A percentile compares a stretch with the other conserved stretches of the same genome.
Evolutionary conservation across 2,797 vertebrate genomes (phyloP).

Genomic region (Poecilia gillii): DNA sequence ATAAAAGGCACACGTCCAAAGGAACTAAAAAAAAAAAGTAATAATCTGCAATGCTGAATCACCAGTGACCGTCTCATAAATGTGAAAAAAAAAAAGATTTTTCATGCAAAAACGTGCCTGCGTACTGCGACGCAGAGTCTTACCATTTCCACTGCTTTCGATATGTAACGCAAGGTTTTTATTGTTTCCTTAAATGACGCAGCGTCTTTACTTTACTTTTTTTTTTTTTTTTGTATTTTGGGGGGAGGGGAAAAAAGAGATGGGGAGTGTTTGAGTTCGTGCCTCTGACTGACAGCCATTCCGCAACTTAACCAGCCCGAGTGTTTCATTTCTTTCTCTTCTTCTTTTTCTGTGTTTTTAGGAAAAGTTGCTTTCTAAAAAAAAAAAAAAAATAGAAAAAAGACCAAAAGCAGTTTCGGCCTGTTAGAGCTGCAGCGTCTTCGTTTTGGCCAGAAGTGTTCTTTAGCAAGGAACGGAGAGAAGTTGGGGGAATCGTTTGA

Average conservation of each 20-base stretch:
- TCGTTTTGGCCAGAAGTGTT: conserved; percentile 55
- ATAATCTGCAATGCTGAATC: conserved; percentile 85
- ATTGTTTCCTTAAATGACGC: conserved; percentile 63
- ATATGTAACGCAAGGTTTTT: conserved; percentile 61
- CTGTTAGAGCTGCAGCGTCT: not conserved
- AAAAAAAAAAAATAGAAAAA: no score
- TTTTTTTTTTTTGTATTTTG: conserved; percentile 56
- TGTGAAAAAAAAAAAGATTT: conserved; percentile 68
- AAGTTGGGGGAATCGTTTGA: conserved; percentile 26
- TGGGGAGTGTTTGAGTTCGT: conserved; percentile 61
- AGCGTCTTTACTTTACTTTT: conserved; percentile 44
- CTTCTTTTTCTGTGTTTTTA: conserved; percentile 15
- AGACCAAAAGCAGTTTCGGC: not conserved
- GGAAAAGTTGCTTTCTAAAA: not conserved
- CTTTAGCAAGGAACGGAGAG: conserved; percentile 24
- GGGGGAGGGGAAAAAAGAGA: conserved; percentile 17
- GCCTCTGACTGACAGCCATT: conserved; percentile 67
- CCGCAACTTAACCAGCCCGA: conserved; percentile 38
- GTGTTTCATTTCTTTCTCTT: conserved; percentile 31
- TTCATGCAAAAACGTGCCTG: conserved; percentile 70
- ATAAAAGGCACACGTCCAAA: conserved; percentile 93
- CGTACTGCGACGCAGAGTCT: conserved; percentile 63
- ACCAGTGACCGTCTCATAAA: conserved; percentile 87
- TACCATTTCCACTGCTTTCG: conserved; percentile 78
- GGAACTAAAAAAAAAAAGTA: conserved; percentile 74